A percentile compares a stretch with the other conserved stretches of the same genome.
Conservation (phyloP, 2,797 vertebrate genomes). For the Argyrosomus regius region DNA sequence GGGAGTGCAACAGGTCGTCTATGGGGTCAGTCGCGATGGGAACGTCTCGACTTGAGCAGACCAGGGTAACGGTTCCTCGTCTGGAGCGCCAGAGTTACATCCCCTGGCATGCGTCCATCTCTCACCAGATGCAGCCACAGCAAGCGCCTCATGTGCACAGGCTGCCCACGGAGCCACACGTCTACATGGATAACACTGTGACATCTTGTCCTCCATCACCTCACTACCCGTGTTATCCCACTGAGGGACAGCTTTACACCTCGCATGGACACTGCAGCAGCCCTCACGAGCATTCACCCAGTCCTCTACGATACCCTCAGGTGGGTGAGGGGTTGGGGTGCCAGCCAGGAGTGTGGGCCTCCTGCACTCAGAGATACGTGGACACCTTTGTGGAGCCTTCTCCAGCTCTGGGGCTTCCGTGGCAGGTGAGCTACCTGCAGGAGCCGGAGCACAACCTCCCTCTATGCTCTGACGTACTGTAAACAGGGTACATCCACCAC, state of each 20-base stretch:
- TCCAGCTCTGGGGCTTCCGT: constrained; percentile 76
- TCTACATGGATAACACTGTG: constrained; percentile 74
- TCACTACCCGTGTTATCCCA: constrained; percentile 83
- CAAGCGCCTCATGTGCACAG: constrained; percentile 64
- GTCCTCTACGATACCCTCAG: constrained; percentile 75
- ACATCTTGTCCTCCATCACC: constrained; percentile 82
- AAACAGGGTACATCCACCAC: constrained; percentile 14
- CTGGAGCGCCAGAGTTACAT: constrained; percentile 72
- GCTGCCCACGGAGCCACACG: constrained; percentile 67
- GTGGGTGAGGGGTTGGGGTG: constrained; percentile 74
- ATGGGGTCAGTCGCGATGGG: constrained; percentile 24
- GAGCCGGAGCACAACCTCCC: constrained; percentile 82
- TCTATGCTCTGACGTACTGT: constrained; percentile 73
- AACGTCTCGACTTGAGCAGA: constrained; percentile 60
- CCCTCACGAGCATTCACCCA: constrained; percentile 68
- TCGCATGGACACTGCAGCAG: constrained; percentile 76
- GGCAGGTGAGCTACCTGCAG: constrained; percentile 88
- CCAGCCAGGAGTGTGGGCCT: constrained; percentile 73
- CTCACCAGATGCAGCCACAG: constrained; percentile 74
- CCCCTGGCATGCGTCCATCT: constrained; percentile 72
- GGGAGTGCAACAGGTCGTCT: constrained; percentile 74
- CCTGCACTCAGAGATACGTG: constrained; percentile 80
- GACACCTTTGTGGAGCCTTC: constrained; percentile 78
- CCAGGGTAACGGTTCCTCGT: constrained; percentile 50
- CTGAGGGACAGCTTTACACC: constrained; percentile 76